Base-by-base conservation (phyloP, 53 echinoderm and acorn worm genomes). In the Henricia sp. region DNA sequence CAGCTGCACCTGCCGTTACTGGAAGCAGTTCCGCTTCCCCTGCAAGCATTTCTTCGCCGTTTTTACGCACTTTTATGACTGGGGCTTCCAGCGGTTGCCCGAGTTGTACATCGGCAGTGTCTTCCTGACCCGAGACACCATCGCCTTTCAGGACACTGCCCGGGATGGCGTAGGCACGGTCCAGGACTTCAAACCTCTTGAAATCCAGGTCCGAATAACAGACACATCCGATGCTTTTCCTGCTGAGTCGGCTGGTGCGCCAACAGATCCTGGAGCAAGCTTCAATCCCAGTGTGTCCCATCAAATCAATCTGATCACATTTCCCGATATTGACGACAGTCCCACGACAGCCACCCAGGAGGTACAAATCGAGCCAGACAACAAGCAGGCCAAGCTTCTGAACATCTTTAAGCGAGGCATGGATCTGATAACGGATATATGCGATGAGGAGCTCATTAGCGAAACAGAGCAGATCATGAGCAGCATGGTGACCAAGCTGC, bases 31-130 rank as follows among this genome's bases (percentile, higher is more conserved):
- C 50, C 60, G 72, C 59, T 84, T 71, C 57, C 85, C 85, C 19
- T 69, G 85, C 72, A 84, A 84, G 60, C 85, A 84, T 60, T 84
- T 84, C 41, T 84, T 84, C 58, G 85, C 71, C 27, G 72, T 70
- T 29, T 84, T 84, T 26, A 16, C 38, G 38, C 69, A 68, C 63
- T 59, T 59, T 13, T 70, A 69, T 29, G 70, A 84, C 4, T 84
- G 85, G 85, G 70, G 72, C 48, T 84, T 70, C 44, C 25, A 84
- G 37, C 70, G 71, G 28, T 58, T 84, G 43, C 85, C 85, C 1
- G 60, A 69, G 20, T 32, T 70, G 46, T 84, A 84, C 42, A 70
- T 70, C 10, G 62, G 72, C 70, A 84, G 85, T 36, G 85, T 84
- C 25, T 84, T 84, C 59, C 42, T 84, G 46, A 55, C 60, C 4